phyloP scores from a whole-genome alignment of 1,140 invertebrate genomes.

The Drosophila subobscura region DNA sequence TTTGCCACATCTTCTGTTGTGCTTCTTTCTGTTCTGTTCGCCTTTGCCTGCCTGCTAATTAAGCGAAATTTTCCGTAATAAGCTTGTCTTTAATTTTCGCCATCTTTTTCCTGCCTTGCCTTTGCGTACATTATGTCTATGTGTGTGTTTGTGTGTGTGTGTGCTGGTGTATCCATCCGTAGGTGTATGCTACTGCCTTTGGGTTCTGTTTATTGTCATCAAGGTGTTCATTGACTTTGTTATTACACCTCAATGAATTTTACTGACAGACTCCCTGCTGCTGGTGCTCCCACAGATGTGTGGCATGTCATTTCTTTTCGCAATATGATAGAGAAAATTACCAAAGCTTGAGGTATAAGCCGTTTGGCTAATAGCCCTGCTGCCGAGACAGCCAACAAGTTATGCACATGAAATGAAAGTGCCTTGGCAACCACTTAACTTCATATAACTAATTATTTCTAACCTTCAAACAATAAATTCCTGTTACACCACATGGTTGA shows the following conservation, averaged over 20 bases:
- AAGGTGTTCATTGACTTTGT: constrained; percentile 81
- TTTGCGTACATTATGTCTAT: constrained; percentile 7
- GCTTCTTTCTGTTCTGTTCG: constrained; percentile 19
- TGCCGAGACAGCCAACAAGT: constrained; percentile 12
- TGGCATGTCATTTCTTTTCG: constrained; percentile 3
- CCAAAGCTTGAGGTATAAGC: constrained; percentile 14
- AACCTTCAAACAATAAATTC: too few relatives aligned
- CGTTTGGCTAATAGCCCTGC: constrained; percentile 8
- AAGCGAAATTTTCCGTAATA: constrained; percentile 81
- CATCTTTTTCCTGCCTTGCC: constrained; percentile 59
- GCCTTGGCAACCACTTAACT: background rate
- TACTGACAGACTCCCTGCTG: constrained; percentile 12
- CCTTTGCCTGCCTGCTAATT: constrained; percentile 66
- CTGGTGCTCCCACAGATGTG: constrained; percentile 2
- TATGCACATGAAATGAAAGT: constrained; percentile 11
- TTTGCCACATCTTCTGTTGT: constrained; percentile 56
- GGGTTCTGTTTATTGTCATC: constrained; percentile 74
- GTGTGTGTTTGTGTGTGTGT: constrained; percentile 6
- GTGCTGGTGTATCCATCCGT: constrained; percentile 1
- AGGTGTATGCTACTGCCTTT: constrained; percentile 13
- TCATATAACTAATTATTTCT: too few relatives aligned
- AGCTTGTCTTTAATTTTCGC: constrained; percentile 79
- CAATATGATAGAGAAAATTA: constrained; percentile 7
- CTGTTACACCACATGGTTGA: too few relatives aligned
- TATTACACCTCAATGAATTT: constrained; percentile 79